Evolutionary conservation across 2,888 invertebrate genomes (phyloP), one percentile per base, ranked within the genome.

Genomic region (Clanis bilineata): DNA sequence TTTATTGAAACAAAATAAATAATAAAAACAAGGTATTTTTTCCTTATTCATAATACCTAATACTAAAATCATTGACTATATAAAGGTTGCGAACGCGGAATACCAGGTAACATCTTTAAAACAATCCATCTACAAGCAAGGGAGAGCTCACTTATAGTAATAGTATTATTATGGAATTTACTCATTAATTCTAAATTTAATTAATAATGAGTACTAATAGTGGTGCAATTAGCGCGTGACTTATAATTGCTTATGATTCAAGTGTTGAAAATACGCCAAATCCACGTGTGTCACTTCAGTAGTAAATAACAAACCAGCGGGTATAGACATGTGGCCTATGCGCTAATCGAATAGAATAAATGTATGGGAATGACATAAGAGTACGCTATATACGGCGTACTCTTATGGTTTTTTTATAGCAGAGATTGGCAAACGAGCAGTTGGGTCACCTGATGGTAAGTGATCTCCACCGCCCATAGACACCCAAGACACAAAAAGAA

Each of bases 1-100:
- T 90, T 80, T 82, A 86, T 87, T 85, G 85, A 90, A 91, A 92
- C 90, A 91, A 91, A 91, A 91, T 90, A 90, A 90, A 92, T 90
- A 90, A 91, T 90, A 90, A 92, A 90, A 92, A 91, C 90, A 91
- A 89, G 83, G 87, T 86, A 84, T 85, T 87, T 80, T 73, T 84
- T 85, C 79, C 85, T 90, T 88, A 90, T 82, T 82, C 85, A 83
- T 90, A 86, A 72, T 84, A 84, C 78, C 85, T 89, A 89, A 83
- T 76, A 77, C 90, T 90, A 92, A 85, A 87, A 85, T 82, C 82
- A 88, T 88, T 91, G 91, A 92, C 91, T 92, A 90, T 83, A 81
- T 80, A 80, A 87, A 83, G 80, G 78, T 86, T 85, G 85, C 86
- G 80, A 82, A 77, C 82, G 83, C 79, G 78, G 79, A 81, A 82